Conservation (phyloP, 2,797 vertebrate species). For the Anisognathus igniventris region DNA sequence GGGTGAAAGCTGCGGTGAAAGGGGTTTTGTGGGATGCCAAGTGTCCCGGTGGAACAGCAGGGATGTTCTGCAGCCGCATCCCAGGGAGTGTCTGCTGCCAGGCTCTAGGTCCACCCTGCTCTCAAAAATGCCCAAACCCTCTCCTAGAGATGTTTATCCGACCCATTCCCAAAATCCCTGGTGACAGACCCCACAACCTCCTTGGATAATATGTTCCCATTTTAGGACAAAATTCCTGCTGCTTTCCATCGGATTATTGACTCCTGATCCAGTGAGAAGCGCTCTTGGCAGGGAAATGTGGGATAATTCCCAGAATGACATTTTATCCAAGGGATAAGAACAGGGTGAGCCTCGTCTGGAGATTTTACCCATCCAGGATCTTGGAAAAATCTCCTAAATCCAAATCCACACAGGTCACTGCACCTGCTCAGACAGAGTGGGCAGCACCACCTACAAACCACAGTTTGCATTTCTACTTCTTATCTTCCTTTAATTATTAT, state of each 20-base stretch:
- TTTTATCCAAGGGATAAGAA: not conserved
- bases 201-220: rapidly evolving
- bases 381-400: not conserved
- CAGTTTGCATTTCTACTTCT: not conserved
- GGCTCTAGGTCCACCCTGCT: not conserved
- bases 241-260: not conserved
- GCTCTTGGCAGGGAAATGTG: not conserved
- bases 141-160: not conserved
- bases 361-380: not conserved
- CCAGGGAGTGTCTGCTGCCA: not conserved
- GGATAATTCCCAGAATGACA: not conserved
- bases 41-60: not conserved
- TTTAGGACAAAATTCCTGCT: not conserved
- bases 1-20: not conserved
- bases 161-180: not conserved
- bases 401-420: not conserved
- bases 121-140: not conserved
- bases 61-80: not conserved
- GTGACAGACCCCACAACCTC: not conserved
- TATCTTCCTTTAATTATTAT: not conserved
- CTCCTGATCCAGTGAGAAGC: not conserved
- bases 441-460: not conserved
- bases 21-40: not conserved
- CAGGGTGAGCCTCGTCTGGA: not conserved
- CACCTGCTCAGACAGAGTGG: not conserved